Conservation (phyloP, 2,797 vertebrate genomes). For the Chelon labrosus region DNA sequence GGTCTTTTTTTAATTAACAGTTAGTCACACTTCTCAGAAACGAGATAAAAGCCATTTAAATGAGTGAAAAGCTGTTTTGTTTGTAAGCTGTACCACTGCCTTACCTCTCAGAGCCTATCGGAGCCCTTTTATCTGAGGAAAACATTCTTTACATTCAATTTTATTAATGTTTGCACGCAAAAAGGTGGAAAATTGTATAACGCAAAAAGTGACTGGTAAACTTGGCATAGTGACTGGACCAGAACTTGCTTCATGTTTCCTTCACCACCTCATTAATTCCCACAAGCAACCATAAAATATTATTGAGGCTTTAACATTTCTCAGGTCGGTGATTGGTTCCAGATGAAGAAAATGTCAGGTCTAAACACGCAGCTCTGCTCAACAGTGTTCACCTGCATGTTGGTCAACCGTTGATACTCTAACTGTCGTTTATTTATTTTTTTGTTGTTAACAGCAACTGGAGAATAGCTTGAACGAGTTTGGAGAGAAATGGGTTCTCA, state of each 20-base stretch:
- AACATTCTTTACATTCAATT: conserved; percentile 28
- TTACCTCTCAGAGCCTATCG: conserved; percentile 13
- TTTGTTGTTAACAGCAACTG: conserved; percentile 89
- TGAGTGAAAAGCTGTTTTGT: neutral
- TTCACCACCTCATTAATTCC: conserved; percentile 68
- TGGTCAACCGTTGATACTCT: conserved; percentile 26
- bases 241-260: conserved; percentile 36
- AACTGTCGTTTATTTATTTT: conserved; percentile 49
- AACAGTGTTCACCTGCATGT: conserved; percentile 40
- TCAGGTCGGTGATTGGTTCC: conserved; percentile 61
- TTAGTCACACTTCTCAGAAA: conserved; percentile 4
- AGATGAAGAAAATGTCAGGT: conserved; percentile 60
- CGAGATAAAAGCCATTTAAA: neutral
- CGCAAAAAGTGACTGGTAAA: conserved; percentile 32
- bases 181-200: conserved; percentile 41
- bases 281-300: conserved; percentile 60
- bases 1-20: conserved; percentile 14
- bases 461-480: conserved; percentile 97
- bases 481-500: conserved; percentile 96
- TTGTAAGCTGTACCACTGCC: conserved; percentile 1
- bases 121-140: neutral
- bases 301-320: conserved; percentile 63
- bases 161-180: conserved; percentile 41
- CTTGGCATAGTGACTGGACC: conserved; percentile 32
- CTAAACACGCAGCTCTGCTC: conserved; percentile 40